Base-by-base conservation (phyloP, 2,113 vertebrate genomes). In the Anthoscopus minutus region DNA sequence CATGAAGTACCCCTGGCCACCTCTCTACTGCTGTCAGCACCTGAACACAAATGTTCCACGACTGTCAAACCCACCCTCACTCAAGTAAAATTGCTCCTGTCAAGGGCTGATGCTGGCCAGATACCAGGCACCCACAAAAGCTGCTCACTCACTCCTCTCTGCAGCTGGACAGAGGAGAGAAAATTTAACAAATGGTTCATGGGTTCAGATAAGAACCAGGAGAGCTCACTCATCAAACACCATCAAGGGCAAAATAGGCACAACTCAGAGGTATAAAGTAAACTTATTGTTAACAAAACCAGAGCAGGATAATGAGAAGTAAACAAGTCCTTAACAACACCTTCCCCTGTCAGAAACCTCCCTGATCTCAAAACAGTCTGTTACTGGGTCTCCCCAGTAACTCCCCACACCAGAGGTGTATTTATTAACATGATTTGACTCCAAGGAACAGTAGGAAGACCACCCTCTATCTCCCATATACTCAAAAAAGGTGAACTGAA, bases 41-140 rank as follows among this genome's bases (percentile, higher is more conserved):
- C 42, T 27, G 28, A 82, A 77, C 8, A 77, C 54, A 44, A 83
- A 71, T 20, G 31, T 37, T 60, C 35, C 45, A 45, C 0, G 0
- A 66, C 38, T 48, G 57, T 42, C 37, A n/a, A 57, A 72, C 6
- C 50, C 40, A 64, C 11, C 17, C 40, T 61, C 3, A 3, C 22
- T 65, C 28, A 67, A 65, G 15, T 22, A 80, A 45, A 67, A 21
- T 13, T 33, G 6, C 15, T 4, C 0, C 28, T 73, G 28, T 15
- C 6, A 11, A 73, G 48, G 28, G 40, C 0, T 47, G 40, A 19
- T 1, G 1, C 14, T 84, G 58, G 18, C 18, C 0, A 1, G 58
- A 28, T 54, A 57, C 23, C n/a, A 73, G 40, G n/a, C n/a, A 84
- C 40, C 48, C 19, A 47, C 23, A 23, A 38, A 64, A 33, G 33